Evolutionary conservation across 2,113 vertebrate species (phyloP).

Genomic region (Camelus dromedarius): DNA sequence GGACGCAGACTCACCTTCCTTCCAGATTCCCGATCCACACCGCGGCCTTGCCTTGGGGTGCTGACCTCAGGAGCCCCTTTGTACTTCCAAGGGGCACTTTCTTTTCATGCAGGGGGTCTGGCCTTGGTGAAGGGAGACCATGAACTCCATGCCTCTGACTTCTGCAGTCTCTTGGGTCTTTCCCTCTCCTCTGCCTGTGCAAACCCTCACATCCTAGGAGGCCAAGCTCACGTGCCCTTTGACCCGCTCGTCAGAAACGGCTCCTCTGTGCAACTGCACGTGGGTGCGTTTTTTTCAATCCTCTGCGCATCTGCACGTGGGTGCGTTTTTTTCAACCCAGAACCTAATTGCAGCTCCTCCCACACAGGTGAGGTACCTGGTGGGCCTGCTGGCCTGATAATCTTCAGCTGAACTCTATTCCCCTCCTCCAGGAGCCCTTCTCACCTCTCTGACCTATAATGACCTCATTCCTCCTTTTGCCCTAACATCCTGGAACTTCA

Average conservation of each 20-base stretch:
- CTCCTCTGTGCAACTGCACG: accelerated
- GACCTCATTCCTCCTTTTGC: neutral
- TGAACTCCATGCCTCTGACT: neutral
- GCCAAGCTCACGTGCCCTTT: neutral
- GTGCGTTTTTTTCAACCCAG: neutral
- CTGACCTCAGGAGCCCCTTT: neutral
- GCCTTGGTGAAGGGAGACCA: accelerated
- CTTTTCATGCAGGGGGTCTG: neutral
- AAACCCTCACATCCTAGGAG: neutral
- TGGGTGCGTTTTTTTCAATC: accelerated
- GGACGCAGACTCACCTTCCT: constrained; percentile 47
- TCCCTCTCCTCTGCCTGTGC: neutral
- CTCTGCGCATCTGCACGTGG: accelerated
- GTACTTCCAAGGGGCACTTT: neutral
- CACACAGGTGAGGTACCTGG: neutral
- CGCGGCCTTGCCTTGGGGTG: neutral
- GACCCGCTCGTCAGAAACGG: neutral
- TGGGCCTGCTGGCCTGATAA: neutral
- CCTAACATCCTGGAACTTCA: neutral
- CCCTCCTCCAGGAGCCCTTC: neutral
- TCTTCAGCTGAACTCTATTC: neutral
- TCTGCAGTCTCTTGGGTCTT: neutral
- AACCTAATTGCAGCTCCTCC: neutral
- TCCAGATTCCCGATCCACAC: neutral
- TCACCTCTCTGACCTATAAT: neutral